These are phyloP conservation scores for Metacarcinus magister DNA, from an alignment of 2,888 invertebrate species.

Conservation along the genomic window DNA sequence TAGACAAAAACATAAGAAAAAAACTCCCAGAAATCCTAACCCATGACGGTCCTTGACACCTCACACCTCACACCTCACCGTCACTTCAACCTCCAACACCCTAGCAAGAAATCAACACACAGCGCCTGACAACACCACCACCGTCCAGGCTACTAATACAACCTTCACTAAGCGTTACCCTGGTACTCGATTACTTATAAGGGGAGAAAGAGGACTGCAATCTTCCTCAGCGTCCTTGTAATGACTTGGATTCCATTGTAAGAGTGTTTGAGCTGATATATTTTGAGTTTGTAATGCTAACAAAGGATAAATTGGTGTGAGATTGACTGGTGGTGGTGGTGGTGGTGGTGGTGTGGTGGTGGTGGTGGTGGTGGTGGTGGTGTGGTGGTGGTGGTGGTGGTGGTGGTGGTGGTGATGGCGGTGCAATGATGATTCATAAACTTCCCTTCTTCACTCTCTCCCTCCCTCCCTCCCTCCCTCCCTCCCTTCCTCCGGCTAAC, in stretches of 20 bases:
- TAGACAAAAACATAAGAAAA: too few relatives aligned
- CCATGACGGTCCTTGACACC: too few relatives aligned
- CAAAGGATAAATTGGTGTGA: not conserved
- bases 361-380: not conserved
- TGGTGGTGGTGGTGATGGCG: not conserved
- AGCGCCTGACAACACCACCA: too few relatives aligned
- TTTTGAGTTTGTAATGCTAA: not conserved
- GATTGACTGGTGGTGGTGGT: not conserved
- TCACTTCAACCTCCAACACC: too few relatives aligned
- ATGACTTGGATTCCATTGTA: not conserved
- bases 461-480: not conserved
- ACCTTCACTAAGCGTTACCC: too few relatives aligned
- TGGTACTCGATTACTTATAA: too few relatives aligned
- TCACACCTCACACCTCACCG: too few relatives aligned
- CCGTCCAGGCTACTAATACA: too few relatives aligned
- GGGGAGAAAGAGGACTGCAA: not conserved
- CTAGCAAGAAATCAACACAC: too few relatives aligned
- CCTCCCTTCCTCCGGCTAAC: not conserved
- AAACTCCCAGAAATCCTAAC: too few relatives aligned
- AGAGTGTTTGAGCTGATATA: too few relatives aligned
- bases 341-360: not conserved
- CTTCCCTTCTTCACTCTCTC: not conserved
- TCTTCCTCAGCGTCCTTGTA: not conserved
- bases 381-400: conserved; percentile 7
- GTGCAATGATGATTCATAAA: conserved; percentile 51